Conservation (phyloP, 2,888 invertebrate species). For the Leptopterna dolabrata region DNA sequence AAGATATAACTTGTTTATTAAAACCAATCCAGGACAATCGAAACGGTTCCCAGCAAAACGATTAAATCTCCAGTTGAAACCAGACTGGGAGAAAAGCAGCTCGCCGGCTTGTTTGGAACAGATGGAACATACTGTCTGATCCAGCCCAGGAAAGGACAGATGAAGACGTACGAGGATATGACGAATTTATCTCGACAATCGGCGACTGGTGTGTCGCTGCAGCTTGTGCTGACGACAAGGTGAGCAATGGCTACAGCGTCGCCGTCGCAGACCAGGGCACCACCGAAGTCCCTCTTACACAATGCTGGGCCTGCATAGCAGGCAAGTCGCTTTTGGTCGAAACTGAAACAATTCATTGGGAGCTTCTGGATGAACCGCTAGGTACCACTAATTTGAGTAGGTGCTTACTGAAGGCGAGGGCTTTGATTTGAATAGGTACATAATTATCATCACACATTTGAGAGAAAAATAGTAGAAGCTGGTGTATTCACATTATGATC, state of each 20-base stretch:
- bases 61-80: neutral
- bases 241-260: neutral
- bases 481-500: too few relatives aligned
- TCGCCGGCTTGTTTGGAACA: neutral
- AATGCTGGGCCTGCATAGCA: neutral
- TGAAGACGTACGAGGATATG: neutral
- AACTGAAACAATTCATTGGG: neutral
- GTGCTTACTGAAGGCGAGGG: too few relatives aligned
- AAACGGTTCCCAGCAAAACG: too few relatives aligned
- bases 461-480: too few relatives aligned
- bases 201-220: neutral
- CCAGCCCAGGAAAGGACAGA: neutral
- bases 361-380: too few relatives aligned
- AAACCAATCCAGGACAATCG: too few relatives aligned
- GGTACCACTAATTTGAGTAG: too few relatives aligned
- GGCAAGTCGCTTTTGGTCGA: neutral
- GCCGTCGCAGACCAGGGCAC: neutral
- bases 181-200: neutral
- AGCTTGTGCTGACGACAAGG: neutral
- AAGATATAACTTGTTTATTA: too few relatives aligned
- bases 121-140: neutral
- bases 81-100: neutral
- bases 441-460: too few relatives aligned
- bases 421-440: too few relatives aligned
- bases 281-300: neutral